These are phyloP conservation scores for Eupithecia insigniata DNA, from an alignment of 2,888 invertebrate genomes.

Conservation along the genomic window DNA sequence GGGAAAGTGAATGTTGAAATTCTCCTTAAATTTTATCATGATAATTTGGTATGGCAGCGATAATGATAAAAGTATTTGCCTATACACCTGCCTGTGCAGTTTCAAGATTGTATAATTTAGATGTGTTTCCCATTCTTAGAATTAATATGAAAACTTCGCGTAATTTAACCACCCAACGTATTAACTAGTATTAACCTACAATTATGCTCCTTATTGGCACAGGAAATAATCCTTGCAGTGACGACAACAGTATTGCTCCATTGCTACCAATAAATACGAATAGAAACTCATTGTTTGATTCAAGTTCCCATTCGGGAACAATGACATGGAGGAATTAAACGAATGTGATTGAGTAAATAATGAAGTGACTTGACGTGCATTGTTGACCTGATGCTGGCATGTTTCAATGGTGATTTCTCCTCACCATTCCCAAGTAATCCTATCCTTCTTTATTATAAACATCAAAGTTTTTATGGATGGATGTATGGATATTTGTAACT, in stretches of 20 bases:
- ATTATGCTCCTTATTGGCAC: neutral
- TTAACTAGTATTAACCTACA: neutral
- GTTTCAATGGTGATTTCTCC: no score
- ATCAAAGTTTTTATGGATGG: no score
- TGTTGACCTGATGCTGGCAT: neutral
- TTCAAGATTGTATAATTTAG: no score
- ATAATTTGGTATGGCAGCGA: neutral
- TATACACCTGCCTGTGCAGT: neutral
- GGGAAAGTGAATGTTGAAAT: neutral
- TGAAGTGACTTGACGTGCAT: neutral
- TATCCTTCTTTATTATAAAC: no score
- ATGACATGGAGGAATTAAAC: neutral
- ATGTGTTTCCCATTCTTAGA: no score
- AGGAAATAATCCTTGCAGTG: neutral
- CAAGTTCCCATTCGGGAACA: neutral
- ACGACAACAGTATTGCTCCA: neutral
- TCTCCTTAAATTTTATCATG: neutral
- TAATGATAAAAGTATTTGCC: neutral
- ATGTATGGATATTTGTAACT: no score
- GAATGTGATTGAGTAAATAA: neutral
- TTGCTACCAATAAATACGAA: constrained; percentile 3
- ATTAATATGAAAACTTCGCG: no score
- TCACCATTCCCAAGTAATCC: no score
- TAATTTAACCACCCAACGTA: no score
- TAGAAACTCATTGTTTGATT: constrained; percentile 1